Base-by-base conservation (phyloP, 2,113 vertebrate genomes). In the Osmerus eperlanus region DNA sequence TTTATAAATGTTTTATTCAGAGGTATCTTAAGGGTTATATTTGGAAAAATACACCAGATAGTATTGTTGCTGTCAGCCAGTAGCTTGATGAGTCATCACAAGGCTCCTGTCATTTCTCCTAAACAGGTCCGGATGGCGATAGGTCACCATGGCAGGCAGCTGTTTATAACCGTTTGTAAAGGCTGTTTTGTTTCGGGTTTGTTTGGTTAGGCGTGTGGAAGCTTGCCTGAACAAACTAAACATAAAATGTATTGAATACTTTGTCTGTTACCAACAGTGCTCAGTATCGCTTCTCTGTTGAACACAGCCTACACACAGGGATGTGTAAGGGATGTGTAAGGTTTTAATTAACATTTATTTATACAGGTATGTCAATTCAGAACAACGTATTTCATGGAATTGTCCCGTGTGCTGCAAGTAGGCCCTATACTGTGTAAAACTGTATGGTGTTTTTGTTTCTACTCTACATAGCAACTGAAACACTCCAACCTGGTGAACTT, bases 401-500 rank as follows among this genome's bases (percentile, higher is more conserved):
- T 13, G 9, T 55, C 32, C 61, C 15, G 5, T 32, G 61, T 16
- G 16, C 68, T 54, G 64, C 53, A 29, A 58, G 9, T 58, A 19
- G 64, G 66, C 23, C 56, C 18, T 19, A 66, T 54, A 36, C 60
- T 68, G 41, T 62, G 60, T 41, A 29, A 28, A 21, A 15, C 47
- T 25, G 3, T 59, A 18, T 60, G 19, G 56, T 67, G 0, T 68
- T 11, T 74, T 28, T 67, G 25, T 73, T 25, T 19, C 19, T 0
- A 28, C 72, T 67, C 73, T 80, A 72, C 84, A 14, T 92, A 98
- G 97, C 95, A 94, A 94, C 94, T 99, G 81, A 97, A 98, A 58
- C 97, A 99, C 79, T 91, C 94, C 78, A 99, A 99, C 88, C 92
- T 99, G 63, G 96, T 99, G 65, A 97, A 91, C 67, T 94, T 99